Percentiles rank a stretch among this genome's conserved stretches.
phyloP scores from a whole-genome alignment of 2,113 vertebrate genomes.

The Pseudopodoces humilis region DNA sequence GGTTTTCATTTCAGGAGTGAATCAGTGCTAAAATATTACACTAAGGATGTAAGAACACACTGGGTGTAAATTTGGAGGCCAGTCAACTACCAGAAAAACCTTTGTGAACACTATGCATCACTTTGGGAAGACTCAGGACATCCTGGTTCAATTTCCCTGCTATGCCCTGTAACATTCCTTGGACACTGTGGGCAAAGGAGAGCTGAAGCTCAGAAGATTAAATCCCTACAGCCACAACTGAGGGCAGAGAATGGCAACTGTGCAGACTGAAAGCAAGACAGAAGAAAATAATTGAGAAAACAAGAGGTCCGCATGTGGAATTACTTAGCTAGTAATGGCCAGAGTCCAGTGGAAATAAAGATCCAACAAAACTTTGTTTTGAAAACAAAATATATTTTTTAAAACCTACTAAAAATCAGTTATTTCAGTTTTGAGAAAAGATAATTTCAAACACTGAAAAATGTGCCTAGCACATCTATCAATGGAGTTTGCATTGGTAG shows the following conservation, averaged over 20 bases:
- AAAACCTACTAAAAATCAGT: neutral
- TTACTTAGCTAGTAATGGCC: neutral
- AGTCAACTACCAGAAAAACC: neutral
- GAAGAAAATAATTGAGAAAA: neutral
- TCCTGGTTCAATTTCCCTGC: neutral
- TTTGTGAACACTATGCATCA: neutral
- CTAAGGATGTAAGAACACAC: neutral
- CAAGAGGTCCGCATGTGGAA: neutral
- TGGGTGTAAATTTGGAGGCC: neutral
- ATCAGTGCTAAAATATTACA: slow-evolving; percentile 74
- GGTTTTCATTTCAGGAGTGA: slow-evolving; percentile 74
- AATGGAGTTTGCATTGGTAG: neutral
- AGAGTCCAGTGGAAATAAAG: neutral
- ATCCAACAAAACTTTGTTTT: neutral
- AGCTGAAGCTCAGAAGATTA: neutral
- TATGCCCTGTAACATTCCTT: neutral
- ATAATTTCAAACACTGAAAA: neutral
- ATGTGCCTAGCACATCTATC: neutral
- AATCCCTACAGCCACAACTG: neutral
- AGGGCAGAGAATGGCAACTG: neutral
- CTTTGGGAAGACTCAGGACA: neutral
- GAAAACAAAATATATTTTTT: neutral
- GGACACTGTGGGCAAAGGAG: neutral
- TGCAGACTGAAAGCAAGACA: neutral
- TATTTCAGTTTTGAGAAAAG: neutral